Evolutionary conservation across 2,888 invertebrate genomes (phyloP), one percentile per base, ranked within the genome.

Genomic region (Epiblema foenella): DNA sequence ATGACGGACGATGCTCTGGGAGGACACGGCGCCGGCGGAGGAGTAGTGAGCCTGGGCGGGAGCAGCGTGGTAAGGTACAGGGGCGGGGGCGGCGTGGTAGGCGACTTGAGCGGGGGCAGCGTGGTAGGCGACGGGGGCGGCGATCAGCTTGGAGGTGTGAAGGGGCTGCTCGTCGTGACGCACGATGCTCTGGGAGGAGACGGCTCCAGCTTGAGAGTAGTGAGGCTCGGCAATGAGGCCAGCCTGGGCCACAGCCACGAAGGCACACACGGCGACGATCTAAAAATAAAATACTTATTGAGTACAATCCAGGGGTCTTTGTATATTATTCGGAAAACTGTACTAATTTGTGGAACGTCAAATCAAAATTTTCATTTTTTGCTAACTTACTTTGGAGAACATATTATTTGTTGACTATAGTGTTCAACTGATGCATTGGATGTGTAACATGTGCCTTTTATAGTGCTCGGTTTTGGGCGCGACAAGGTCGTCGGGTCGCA

Each of bases 401-500:
- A 91, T 90, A 74, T 87, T 88, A 82, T 75, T 82, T 77, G 78
- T 77, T 81, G 75, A 77, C 75, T 78, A n/a, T n/a, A 73, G 77
- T 72, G 75, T 77, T 77, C 83, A 81, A 91, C 88, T 91, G 89
- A 88, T 88, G 81, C 79, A 82, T 75, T 79, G 67, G 77, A 77
- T 77, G 75, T 79, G 76, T 77, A 77, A 79, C 79, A 74, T 75
- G 78, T 76, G 72, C 78, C 83, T 89, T 91, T 81, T 90, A 90
- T 90, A 90, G 79, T 79, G 78, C 74, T 76, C 79, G 80, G 79
- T 83, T 86, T 89, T 82, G 85, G 86, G 85, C 76, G 85, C 75
- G 83, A 83, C 89, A 86, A 90, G 90, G 90, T 85, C 85, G 81
- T 83, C 89, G 82, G 87, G 90, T 89, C 87, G 85, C 80, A 81